A percentile compares a stretch with the other conserved stretches of the same genome.
Evolutionary conservation across 1,140 invertebrate species (phyloP).

Genomic region (Archegozetes longisetosus): DNA sequence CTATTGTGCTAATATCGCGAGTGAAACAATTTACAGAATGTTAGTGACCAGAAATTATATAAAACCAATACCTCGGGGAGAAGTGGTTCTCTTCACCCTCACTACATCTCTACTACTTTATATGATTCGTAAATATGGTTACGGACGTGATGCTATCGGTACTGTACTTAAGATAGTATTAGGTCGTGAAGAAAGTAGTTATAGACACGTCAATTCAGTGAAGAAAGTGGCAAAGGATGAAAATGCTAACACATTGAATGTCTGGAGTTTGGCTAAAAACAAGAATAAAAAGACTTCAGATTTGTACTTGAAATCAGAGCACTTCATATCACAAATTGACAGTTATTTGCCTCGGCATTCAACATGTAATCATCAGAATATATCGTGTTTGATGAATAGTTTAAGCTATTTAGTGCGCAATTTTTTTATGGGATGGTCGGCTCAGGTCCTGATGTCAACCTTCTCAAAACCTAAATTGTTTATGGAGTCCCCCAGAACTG

Average conservation of each 20-base stretch:
- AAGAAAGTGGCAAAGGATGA: too few species aligned
- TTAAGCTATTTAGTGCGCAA: not conserved
- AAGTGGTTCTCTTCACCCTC: slow-evolving; percentile 27
- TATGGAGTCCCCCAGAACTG: not conserved
- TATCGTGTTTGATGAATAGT: not conserved
- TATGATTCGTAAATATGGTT: not conserved
- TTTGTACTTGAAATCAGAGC: too few species aligned
- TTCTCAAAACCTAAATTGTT: not conserved
- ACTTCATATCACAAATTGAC: not conserved
- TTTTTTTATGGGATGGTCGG: not conserved
- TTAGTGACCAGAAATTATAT: slow-evolving; percentile 42
- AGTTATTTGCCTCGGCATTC: not conserved
- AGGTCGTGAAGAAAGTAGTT: not conserved
- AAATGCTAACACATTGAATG: too few species aligned
- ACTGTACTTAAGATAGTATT: not conserved
- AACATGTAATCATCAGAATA: not conserved
- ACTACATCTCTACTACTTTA: not conserved
- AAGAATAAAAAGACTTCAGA: too few species aligned
- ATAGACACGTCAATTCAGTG: too few species aligned
- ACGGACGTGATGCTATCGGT: not conserved
- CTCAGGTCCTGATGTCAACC: not conserved
- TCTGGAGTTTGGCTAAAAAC: too few species aligned
- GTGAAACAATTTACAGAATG: slow-evolving; percentile 14
- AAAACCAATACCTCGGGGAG: slow-evolving; percentile 42
- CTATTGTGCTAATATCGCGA: slow-evolving; percentile 59